These are phyloP conservation scores for Drosophila parabipectinata DNA, from an alignment of 1,140 invertebrate species.

Conservation along the genomic window DNA sequence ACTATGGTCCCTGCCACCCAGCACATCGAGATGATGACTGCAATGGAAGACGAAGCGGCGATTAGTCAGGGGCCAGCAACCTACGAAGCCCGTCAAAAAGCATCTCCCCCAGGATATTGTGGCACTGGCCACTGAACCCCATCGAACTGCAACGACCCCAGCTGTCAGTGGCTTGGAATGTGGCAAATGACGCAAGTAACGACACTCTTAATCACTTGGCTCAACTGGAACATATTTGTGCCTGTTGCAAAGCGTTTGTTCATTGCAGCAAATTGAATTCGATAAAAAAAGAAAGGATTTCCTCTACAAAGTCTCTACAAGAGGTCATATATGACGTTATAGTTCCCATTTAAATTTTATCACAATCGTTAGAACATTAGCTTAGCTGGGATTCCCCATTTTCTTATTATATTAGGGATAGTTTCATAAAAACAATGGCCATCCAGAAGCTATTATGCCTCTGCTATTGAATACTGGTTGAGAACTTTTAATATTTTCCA, in stretches of 20 bases:
- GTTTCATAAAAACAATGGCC: neutral
- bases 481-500: neutral
- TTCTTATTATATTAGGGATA: neutral
- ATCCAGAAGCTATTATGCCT: neutral
- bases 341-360: neutral
- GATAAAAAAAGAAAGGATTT: neutral
- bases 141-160: slow-evolving; percentile 45
- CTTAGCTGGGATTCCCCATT: neutral
- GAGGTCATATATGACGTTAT: neutral
- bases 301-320: too few species aligned
- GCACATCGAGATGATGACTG: slow-evolving; percentile 93
- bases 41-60: slow-evolving; percentile 70
- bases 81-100: slow-evolving; percentile 42
- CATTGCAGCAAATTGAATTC: neutral
- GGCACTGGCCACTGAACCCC: slow-evolving; percentile 19
- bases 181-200: slow-evolving; percentile 60
- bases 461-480: neutral
- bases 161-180: neutral
- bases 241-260: neutral
- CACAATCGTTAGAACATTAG: neutral
- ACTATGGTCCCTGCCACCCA: slow-evolving; percentile 92
- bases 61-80: slow-evolving; percentile 9
- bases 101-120: slow-evolving; percentile 14
- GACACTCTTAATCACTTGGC: slow-evolving; percentile 3
- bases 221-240: neutral